phyloP scores from a whole-genome alignment of 2,113 vertebrate species.

The Laticauda colubrina region DNA sequence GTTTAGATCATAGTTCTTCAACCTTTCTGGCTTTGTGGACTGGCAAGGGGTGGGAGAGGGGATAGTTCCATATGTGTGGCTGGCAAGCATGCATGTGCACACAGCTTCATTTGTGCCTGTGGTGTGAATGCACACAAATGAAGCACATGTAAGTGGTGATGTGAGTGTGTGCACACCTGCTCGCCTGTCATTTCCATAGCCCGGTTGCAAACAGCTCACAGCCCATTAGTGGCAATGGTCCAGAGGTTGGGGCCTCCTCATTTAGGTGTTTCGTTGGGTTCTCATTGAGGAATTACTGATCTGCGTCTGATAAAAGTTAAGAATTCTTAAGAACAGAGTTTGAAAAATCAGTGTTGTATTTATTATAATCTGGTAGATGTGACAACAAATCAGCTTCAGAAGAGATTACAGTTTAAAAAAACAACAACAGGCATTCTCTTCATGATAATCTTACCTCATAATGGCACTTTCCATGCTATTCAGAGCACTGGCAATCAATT shows the following conservation, averaged over 20 bases:
- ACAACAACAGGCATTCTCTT: neutral
- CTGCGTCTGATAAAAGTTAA: neutral
- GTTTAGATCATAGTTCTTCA: neutral
- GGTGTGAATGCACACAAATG: neutral
- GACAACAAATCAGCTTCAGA: neutral
- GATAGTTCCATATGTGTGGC: neutral
- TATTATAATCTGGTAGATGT: neutral
- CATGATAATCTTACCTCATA: neutral
- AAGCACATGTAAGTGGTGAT: accelerated
- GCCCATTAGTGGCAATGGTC: neutral
- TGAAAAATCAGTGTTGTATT: neutral
- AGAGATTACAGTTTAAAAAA: neutral
- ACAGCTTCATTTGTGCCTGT: neutral
- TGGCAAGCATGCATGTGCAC: accelerated
- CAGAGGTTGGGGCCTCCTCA: neutral
- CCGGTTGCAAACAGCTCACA: neutral
- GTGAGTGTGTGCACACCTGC: accelerated
- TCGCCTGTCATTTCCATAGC: neutral
- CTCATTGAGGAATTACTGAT: neutral
- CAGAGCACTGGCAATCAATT: neutral
- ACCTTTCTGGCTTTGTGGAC: neutral
- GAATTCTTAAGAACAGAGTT: neutral
- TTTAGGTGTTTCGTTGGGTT: neutral
- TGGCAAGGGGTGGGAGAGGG: neutral
- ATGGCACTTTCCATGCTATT: neutral